Base-by-base conservation (phyloP, 2,113 vertebrate species). In the Pelvicachromis taeniatus region DNA sequence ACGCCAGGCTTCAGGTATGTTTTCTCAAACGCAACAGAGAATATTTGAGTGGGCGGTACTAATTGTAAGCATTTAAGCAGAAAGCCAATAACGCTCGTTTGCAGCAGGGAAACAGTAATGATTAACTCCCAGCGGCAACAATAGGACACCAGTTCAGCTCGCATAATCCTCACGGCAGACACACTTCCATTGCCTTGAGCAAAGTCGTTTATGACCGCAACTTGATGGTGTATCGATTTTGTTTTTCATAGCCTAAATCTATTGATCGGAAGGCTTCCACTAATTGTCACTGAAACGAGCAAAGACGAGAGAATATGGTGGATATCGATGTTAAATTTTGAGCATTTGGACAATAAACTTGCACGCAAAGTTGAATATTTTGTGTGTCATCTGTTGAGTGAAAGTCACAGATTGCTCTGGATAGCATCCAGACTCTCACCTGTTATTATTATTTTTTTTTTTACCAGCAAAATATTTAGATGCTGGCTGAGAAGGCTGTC, bases 381-480 rank as follows among this genome's bases (percentile, higher is more conserved):
- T n/a, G 7, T 21, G 48, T 59, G 31, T 87, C 61, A 85, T 85
- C 80, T 89, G 86, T 83, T 89, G 87, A 87, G 81, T 61, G 45
- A n/a, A 23, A 83, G 50, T 6, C 85, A 73, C 35, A 48, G 82
- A 31, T 82, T 33, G 13, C 68, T 38, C 63, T 94, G 91, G 91
- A 84, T 38, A 16, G 79, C 26, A 31, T 88, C 89, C 90, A 93
- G 68, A 83, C 35, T 23, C 68, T 93, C 85, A 86, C 78, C 29
- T 86, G 84, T 86, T 87, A 33, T 81, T 90, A 21, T 63, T 8
- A 89, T 33, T 33, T 33, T 33, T 68, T 82, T 70, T 75, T 93
- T 85, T 87, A 83, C 83, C 89, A 91, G 87, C 88, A 93, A 83
- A 92, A 94, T 94, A 94, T 94, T 92, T 93, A 86, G 91, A 91